Conservation (phyloP, 2,888 invertebrate species). For the Blomia tropicalis region DNA sequence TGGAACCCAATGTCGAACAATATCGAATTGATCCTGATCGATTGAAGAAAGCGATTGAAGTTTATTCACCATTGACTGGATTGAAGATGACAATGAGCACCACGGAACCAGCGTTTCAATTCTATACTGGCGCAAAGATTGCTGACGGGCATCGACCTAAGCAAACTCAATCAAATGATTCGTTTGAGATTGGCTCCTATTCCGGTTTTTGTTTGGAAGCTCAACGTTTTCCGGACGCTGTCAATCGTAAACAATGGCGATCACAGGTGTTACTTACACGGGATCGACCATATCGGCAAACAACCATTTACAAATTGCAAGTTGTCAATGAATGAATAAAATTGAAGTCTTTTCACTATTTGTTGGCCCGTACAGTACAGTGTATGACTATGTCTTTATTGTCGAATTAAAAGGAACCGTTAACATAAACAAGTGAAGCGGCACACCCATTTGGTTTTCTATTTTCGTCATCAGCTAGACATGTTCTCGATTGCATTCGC, state of each 20-base stretch:
- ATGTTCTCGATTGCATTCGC: no score
- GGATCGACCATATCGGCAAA: slow-evolving; percentile 18
- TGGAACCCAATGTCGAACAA: slow-evolving; percentile 49
- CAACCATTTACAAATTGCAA: slow-evolving; percentile 22
- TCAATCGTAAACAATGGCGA: slow-evolving; percentile 41
- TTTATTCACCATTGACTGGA: slow-evolving; percentile 40
- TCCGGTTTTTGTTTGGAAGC: slow-evolving; percentile 75
- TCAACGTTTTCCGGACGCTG: slow-evolving; percentile 78
- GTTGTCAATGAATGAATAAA: not conserved
- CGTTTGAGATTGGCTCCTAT: slow-evolving; percentile 49
- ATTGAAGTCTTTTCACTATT: no score
- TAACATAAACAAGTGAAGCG: no score
- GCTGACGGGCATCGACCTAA: not conserved
- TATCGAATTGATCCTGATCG: slow-evolving; percentile 43
- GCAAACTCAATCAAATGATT: slow-evolving; percentile 2
- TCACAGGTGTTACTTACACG: slow-evolving; percentile 6
- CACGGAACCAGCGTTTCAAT: slow-evolving; percentile 75
- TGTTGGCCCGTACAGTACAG: no score
- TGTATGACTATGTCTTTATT: no score
- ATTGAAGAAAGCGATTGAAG: slow-evolving; percentile 27
- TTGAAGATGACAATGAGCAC: slow-evolving; percentile 61
- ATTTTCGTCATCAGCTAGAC: no score
- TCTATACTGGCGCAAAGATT: slow-evolving; percentile 59
- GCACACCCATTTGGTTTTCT: no score
- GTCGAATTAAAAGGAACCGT: no score